Evolutionary conservation across 1,140 invertebrate species (phyloP).

Genomic region (Sarcophaga peregrina): DNA sequence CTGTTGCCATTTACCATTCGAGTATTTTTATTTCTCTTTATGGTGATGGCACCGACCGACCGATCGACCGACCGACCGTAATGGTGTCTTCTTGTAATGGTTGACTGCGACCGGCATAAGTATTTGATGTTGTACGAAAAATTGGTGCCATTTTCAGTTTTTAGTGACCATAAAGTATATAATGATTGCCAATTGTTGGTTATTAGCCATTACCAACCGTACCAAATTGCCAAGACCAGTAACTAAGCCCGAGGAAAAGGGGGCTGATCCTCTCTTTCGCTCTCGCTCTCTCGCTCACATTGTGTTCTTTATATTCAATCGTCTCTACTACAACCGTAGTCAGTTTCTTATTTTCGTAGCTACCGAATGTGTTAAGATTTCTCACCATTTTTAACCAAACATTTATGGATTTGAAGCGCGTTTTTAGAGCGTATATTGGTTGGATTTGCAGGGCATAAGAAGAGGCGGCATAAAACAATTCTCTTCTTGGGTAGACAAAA

Average conservation of each 20-base stretch:
- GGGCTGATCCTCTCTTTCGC: background rate
- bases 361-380: constrained; percentile 41
- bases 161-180: constrained; percentile 66
- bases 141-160: constrained; percentile 66
- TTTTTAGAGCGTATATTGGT: background rate
- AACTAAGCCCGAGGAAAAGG: constrained; percentile 33
- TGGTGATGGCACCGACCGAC: constrained; percentile 17
- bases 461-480: background rate
- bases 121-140: constrained; percentile 65
- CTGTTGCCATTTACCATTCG: background rate
- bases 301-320: too few species aligned
- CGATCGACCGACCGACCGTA: background rate
- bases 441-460: background rate
- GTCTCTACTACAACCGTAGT: background rate
- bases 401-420: background rate
- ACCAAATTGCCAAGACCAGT: background rate
- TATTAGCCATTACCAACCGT: constrained; percentile 45
- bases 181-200: constrained; percentile 47
- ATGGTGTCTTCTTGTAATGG: constrained; percentile 28
- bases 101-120: background rate
- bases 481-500: too few species aligned
- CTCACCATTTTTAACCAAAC: constrained; percentile 35
- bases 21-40: background rate
- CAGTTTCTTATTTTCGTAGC: background rate
- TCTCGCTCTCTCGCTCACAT: too few species aligned